phyloP scores from a whole-genome alignment of 2,888 invertebrate genomes.

The Choreutis nemorana region DNA sequence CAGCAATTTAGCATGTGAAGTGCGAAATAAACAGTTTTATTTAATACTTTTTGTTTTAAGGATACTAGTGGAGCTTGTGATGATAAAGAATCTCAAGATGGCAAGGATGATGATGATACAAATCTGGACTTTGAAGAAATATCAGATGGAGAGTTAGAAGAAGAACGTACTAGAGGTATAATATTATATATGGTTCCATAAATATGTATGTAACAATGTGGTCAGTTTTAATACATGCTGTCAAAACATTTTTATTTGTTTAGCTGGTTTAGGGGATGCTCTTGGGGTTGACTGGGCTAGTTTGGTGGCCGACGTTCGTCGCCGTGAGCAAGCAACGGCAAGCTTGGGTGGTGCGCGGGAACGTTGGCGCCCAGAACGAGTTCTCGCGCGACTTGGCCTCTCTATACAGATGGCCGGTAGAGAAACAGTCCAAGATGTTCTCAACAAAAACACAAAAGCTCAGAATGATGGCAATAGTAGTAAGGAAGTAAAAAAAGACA shows the following conservation, averaged over 20 bases:
- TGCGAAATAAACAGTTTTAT: background rate
- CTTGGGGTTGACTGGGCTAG: conserved; percentile 96
- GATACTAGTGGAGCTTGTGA: conserved; percentile 48
- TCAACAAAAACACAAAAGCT: conserved; percentile 36
- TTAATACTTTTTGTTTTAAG: conserved; percentile 18
- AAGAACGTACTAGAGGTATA: conserved; percentile 71
- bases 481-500: conserved; percentile 15
- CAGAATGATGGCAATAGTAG: conserved; percentile 24
- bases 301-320: conserved; percentile 79
- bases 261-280: conserved; percentile 83
- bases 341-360: conserved; percentile 70
- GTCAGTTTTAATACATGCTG: conserved; percentile 35
- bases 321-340: conserved; percentile 54
- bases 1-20: background rate
- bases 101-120: conserved; percentile 75
- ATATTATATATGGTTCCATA: too few relatives aligned
- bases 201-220: conserved; percentile 17
- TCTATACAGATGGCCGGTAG: conserved; percentile 80
- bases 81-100: conserved; percentile 57
- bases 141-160: conserved; percentile 88
- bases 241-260: conserved; percentile 10
- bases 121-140: conserved; percentile 89
- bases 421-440: conserved; percentile 39
- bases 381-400: conserved; percentile 82
- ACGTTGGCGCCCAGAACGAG: conserved; percentile 82